phyloP scores from a whole-genome alignment of 2,888 invertebrate species.

The Leucophenga maculata region DNA sequence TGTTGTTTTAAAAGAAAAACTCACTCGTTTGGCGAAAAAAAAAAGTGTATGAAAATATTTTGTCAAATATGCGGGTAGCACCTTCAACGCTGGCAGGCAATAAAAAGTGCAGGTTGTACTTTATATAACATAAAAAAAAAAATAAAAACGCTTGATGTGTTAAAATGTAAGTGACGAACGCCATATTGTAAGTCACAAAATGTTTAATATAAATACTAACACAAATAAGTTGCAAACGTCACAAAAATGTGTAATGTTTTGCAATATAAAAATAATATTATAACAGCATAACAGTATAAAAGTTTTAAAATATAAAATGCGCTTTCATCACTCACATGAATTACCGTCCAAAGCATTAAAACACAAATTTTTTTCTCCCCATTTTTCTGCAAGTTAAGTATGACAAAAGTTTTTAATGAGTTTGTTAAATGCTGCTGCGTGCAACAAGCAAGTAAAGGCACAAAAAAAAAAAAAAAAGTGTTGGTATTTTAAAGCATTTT shows the following conservation, averaged over 20 bases:
- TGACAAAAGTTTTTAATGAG: conserved; percentile 64
- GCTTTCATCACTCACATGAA: neutral
- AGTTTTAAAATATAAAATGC: too few species aligned
- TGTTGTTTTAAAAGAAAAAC: conserved; percentile 27
- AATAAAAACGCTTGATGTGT: too few species aligned
- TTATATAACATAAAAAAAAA: neutral
- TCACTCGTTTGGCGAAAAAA: conserved; percentile 12
- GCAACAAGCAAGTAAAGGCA: neutral
- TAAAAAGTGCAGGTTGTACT: conserved; percentile 30
- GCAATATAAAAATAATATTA: too few species aligned
- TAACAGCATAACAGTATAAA: too few species aligned
- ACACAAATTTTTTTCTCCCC: conserved; percentile 29
- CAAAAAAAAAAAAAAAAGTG: conserved; percentile 16
- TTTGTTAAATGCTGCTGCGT: conserved; percentile 57
- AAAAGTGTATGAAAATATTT: conserved; percentile 47
- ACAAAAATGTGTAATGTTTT: too few species aligned
- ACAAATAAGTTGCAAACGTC: too few species aligned
- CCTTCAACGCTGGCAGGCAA: neutral
- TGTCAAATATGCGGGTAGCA: conserved; percentile 41
- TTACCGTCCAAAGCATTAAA: neutral
- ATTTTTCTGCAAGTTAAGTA: conserved; percentile 27
- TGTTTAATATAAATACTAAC: too few species aligned
- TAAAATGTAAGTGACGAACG: too few species aligned
- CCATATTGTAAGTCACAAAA: too few species aligned
- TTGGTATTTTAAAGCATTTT: conserved; percentile 6